phyloP scores from a whole-genome alignment of 2,797 vertebrate genomes.

The Adelosebastes latens region DNA sequence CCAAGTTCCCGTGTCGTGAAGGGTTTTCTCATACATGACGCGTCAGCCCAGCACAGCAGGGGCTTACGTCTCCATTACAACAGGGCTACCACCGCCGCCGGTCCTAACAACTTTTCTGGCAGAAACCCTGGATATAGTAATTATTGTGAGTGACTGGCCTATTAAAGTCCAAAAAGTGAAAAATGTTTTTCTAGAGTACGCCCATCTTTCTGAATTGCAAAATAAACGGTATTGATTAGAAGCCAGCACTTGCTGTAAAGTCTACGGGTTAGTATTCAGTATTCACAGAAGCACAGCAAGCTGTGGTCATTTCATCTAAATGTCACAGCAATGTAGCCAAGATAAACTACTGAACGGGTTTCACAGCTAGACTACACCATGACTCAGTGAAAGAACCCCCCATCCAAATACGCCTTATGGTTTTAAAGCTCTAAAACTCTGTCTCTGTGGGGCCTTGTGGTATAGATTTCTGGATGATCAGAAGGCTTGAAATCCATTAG shows the following conservation, averaged over 20 bases:
- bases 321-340: neutral
- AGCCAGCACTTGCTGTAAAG: neutral
- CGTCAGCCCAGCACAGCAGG: too few relatives aligned
- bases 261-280: neutral
- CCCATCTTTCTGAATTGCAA: neutral
- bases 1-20: too few relatives aligned
- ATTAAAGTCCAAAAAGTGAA: too few relatives aligned
- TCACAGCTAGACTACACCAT: neutral
- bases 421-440: constrained; percentile 13
- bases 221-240: constrained; percentile 5
- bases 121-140: too few relatives aligned
- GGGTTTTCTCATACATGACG: too few relatives aligned
- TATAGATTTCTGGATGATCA: constrained; percentile 24
- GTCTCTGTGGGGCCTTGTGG: neutral
- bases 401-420: neutral
- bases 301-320: neutral
- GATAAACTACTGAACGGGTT: neutral
- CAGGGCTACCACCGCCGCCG: too few relatives aligned
- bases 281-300: neutral
- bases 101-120: too few relatives aligned
- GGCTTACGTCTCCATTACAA: too few relatives aligned
- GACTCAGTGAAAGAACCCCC: neutral
- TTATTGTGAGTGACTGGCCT: too few relatives aligned
- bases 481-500: constrained; percentile 42
- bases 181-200: too few relatives aligned